These are phyloP conservation scores for Hermodice carunculata DNA, from an alignment of 2,888 invertebrate species.

Conservation along the genomic window DNA sequence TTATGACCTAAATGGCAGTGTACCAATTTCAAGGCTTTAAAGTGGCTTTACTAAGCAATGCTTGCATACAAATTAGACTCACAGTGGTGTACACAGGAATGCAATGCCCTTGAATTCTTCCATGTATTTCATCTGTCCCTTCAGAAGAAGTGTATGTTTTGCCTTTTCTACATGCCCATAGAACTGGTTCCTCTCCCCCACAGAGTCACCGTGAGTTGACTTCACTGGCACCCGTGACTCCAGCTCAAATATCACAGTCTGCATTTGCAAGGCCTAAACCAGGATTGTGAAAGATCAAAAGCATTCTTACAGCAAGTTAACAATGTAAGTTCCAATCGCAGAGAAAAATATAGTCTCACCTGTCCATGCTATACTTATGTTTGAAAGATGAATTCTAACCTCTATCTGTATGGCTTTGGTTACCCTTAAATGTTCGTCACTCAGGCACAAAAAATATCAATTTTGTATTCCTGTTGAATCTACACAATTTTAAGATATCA, in stretches of 20 bases:
- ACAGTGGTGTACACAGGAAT: slow-evolving; percentile 91
- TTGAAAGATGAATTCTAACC: too few species aligned
- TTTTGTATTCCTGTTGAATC: too few species aligned
- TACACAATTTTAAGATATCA: too few species aligned
- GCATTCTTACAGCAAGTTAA: too few species aligned
- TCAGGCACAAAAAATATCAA: too few species aligned
- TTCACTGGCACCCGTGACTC: slow-evolving; percentile 73
- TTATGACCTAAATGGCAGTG: too few species aligned
- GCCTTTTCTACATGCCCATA: slow-evolving; percentile 54
- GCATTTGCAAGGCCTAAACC: slow-evolving; percentile 80
- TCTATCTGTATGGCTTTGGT: too few species aligned
- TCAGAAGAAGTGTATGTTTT: slow-evolving; percentile 71
- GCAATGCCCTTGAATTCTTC: slow-evolving; percentile 85
- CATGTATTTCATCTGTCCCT: slow-evolving; percentile 88
- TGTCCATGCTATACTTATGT: not conserved
- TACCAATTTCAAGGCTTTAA: too few species aligned
- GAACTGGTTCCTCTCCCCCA: slow-evolving; percentile 30
- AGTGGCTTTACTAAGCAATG: too few species aligned
- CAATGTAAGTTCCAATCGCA: not conserved
- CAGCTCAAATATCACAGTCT: slow-evolving; percentile 87
- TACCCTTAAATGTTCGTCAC: too few species aligned
- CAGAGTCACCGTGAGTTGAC: not conserved
- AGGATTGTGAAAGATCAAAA: too few species aligned
- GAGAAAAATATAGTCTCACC: not conserved
- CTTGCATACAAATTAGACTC: too few species aligned